phyloP scores from a whole-genome alignment of 1,140 invertebrate genomes.

The Saccostrea cuccullata region DNA sequence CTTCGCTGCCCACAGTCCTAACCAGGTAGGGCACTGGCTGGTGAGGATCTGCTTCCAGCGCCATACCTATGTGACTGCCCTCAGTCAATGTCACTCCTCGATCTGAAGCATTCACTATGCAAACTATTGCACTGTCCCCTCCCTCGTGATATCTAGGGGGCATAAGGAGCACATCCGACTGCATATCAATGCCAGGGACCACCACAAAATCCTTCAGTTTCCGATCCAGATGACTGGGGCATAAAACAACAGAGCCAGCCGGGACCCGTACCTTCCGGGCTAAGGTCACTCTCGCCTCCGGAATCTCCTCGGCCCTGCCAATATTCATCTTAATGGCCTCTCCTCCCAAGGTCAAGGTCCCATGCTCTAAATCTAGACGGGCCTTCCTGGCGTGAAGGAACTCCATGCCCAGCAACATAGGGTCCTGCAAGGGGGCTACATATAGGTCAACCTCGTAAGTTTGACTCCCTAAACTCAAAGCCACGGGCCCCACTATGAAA shows the following conservation, averaged over 20 bases:
- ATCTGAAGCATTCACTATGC: background rate
- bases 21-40: background rate
- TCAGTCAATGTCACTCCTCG: too few species aligned
- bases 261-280: background rate
- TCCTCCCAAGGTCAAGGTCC: background rate
- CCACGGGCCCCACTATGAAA: too few species aligned
- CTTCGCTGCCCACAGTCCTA: background rate
- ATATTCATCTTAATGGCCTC: background rate
- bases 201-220: background rate
- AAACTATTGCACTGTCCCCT: background rate
- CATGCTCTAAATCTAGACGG: background rate
- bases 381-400: background rate
- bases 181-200: background rate
- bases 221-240: background rate
- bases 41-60: background rate
- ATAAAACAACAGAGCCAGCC: background rate
- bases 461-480: too few species aligned
- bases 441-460: too few species aligned
- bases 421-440: background rate
- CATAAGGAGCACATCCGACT: background rate
- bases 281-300: background rate
- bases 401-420: background rate
- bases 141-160: background rate
- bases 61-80: too few species aligned
- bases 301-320: background rate